Evolutionary conservation across 1,140 invertebrate genomes (phyloP).

Genomic region (Theocolax elegans): DNA sequence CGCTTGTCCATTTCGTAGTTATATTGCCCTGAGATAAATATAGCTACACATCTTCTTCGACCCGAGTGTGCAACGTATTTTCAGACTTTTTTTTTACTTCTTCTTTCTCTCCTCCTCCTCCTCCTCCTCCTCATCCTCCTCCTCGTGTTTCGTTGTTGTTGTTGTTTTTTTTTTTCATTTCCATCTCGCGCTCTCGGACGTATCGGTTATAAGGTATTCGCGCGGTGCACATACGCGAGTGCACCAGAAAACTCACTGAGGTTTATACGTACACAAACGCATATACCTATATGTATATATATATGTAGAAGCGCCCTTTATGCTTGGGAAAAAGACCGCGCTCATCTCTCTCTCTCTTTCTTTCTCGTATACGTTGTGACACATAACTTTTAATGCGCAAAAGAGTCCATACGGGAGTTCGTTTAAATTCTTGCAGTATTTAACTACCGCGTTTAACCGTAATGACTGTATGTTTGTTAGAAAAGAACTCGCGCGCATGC

Average conservation of each 20-base stretch:
- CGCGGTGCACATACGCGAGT: background rate
- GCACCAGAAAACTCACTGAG: no score
- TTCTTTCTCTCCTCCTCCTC: constrained; percentile 23
- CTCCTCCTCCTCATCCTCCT: constrained; percentile 10
- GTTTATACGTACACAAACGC: background rate
- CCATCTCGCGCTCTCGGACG: background rate
- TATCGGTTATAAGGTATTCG: no score
- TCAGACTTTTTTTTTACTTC: constrained; percentile 29
- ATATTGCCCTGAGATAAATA: constrained; percentile 51
- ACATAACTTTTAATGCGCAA: constrained; percentile 38
- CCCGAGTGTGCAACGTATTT: constrained; percentile 24
- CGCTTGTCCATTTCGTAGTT: constrained; percentile 49
- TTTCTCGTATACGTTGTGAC: constrained; percentile 14
- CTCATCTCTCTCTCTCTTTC: background rate
- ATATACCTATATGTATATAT: no score
- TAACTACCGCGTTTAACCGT: constrained; percentile 32
- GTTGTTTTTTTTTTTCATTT: no score
- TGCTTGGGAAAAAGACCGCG: constrained; percentile 22
- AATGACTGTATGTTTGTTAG: constrained; percentile 36
- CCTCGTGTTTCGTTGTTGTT: constrained; percentile 8
- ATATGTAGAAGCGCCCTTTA: no score
- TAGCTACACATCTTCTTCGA: constrained; percentile 46
- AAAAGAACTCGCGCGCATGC: constrained; percentile 8
- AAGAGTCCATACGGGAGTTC: constrained; percentile 34
- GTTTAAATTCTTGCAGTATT: constrained; percentile 37